Evolutionary conservation across 2,113 vertebrate species (phyloP).

Genomic region (Macroglossus sobrinus): DNA sequence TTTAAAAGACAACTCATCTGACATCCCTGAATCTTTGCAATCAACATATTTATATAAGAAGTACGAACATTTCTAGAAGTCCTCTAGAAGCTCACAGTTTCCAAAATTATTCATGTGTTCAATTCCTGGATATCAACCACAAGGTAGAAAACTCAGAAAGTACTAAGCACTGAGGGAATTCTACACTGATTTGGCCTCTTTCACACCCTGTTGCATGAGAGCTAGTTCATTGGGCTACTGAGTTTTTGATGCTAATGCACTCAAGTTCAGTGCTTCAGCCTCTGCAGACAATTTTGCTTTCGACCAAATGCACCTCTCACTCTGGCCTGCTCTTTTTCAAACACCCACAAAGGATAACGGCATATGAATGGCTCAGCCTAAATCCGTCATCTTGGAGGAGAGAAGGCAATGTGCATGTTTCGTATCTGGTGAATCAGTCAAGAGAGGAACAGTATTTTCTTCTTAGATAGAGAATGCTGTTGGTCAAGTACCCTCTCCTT

Average conservation of each 20-base stretch:
- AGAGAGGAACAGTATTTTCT: background rate
- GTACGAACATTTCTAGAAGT: conserved; percentile 8
- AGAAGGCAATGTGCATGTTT: background rate
- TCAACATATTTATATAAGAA: background rate
- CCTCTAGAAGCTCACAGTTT: background rate
- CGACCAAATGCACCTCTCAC: background rate
- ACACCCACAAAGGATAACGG: background rate
- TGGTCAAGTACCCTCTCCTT: background rate
- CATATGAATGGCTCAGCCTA: background rate
- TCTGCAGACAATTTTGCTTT: background rate
- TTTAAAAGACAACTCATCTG: background rate
- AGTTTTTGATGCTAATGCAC: no score
- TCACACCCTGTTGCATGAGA: background rate
- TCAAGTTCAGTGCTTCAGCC: background rate
- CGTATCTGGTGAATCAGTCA: background rate
- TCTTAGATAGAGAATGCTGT: background rate
- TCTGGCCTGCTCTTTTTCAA: background rate
- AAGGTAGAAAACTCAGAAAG: background rate
- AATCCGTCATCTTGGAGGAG: background rate
- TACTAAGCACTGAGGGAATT: background rate
- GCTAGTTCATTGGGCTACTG: background rate
- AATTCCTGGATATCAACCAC: background rate
- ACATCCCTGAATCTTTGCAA: background rate
- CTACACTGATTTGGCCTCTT: background rate
- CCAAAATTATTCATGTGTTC: background rate